Evolutionary conservation across 2,113 vertebrate species (phyloP).

Genomic region (Leuciscus idus): DNA sequence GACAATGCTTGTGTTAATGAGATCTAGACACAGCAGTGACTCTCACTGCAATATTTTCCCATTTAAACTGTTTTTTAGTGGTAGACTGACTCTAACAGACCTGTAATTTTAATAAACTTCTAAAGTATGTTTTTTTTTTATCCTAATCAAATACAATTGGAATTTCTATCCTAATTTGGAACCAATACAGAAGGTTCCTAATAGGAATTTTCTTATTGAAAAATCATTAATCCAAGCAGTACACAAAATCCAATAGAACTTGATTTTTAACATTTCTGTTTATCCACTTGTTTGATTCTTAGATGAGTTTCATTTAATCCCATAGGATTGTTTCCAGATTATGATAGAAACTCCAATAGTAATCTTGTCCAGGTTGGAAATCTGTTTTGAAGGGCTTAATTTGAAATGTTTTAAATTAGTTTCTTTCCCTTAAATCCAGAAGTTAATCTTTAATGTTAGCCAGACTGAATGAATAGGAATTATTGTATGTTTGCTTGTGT

Average conservation of each 20-base stretch:
- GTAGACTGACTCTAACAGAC: neutral
- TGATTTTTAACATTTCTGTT: neutral
- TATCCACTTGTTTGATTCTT: neutral
- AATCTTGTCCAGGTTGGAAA: neutral
- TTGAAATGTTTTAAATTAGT: neutral
- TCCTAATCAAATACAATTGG: neutral
- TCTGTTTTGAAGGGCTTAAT: neutral
- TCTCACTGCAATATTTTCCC: neutral
- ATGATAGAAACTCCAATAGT: neutral
- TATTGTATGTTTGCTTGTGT: slow-evolving; percentile 57
- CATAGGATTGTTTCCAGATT: neutral
- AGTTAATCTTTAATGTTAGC: neutral
- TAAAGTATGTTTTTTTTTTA: neutral
- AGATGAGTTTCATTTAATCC: neutral
- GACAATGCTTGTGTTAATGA: neutral
- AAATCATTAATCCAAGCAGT: neutral
- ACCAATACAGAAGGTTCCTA: neutral
- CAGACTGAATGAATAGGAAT: neutral
- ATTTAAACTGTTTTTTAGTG: neutral
- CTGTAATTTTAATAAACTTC: neutral
- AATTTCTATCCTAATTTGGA: neutral
- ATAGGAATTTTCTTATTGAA: neutral
- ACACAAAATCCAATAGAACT: neutral
- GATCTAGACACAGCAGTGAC: neutral
- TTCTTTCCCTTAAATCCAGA: neutral